These are phyloP conservation scores for Entelurus aequoreus DNA, from an alignment of 2,113 vertebrate species.

Conservation along the genomic window DNA sequence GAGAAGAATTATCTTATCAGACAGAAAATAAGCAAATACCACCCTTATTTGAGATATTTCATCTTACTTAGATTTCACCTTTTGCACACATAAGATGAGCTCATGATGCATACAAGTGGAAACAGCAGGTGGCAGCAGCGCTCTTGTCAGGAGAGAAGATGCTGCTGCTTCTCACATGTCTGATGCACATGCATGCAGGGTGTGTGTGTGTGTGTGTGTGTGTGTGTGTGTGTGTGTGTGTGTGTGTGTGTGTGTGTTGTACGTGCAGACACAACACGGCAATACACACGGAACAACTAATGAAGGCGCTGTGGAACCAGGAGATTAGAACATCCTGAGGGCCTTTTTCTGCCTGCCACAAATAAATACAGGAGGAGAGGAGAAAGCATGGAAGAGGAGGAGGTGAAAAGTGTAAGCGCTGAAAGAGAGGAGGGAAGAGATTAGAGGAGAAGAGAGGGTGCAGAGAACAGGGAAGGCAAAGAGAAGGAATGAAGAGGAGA, in stretches of 20 bases:
- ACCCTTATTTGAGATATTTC: too few species aligned
- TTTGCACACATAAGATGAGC: too few species aligned
- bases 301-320: constrained; percentile 70
- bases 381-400: constrained; percentile 32
- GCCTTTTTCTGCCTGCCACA: constrained; percentile 50
- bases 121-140: constrained; percentile 64
- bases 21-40: too few species aligned
- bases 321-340: constrained; percentile 73
- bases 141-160: constrained; percentile 1
- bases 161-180: constrained; percentile 32
- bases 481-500: constrained; percentile 5
- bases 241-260: constrained; percentile 9
- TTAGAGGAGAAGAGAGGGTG: neutral
- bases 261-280: constrained; percentile 15
- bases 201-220: constrained; percentile 2
- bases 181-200: constrained; percentile 39
- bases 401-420: constrained; percentile 11
- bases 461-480: neutral
- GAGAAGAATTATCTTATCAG: too few species aligned
- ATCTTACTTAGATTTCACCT: too few species aligned
- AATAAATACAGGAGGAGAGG: constrained; percentile 57
- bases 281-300: constrained; percentile 56
- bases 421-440: constrained; percentile 8
- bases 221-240: constrained; percentile 14
- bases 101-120: too few species aligned